A percentile compares a stretch with the other conserved stretches of the same genome.
Conservation (phyloP, 2,888 invertebrate genomes). For the Anthrax anthrax region DNA sequence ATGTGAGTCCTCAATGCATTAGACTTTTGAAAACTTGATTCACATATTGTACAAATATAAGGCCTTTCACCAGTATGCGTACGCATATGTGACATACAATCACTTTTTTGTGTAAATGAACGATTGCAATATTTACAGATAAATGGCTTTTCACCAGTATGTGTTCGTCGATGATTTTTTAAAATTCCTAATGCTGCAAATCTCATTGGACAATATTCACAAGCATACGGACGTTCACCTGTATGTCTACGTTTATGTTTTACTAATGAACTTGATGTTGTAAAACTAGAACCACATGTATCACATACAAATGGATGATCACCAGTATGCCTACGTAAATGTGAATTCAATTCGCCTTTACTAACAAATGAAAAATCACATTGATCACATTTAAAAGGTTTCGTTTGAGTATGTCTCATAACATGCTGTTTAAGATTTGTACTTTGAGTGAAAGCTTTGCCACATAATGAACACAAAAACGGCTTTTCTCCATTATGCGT, state of each 20-base stretch:
- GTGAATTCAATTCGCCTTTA: slow-evolving; percentile 40
- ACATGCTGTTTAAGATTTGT: slow-evolving; percentile 45
- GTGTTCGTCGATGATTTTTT: slow-evolving; percentile 42
- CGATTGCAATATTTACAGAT: slow-evolving; percentile 41
- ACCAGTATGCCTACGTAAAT: slow-evolving; percentile 43
- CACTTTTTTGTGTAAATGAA: slow-evolving; percentile 43
- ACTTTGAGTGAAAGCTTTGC: slow-evolving; percentile 44
- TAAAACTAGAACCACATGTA: slow-evolving; percentile 41
- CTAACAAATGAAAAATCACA: slow-evolving; percentile 37
- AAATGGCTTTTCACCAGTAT: slow-evolving; percentile 43
- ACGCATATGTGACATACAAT: slow-evolving; percentile 40
- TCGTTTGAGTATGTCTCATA: slow-evolving; percentile 40
- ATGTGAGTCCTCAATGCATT: slow-evolving; percentile 39
- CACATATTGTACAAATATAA: slow-evolving; percentile 31
- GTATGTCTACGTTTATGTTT: slow-evolving; percentile 45
- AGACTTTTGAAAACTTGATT: slow-evolving; percentile 39
- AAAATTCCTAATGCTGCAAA: slow-evolving; percentile 42
- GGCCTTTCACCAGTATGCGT: slow-evolving; percentile 38
- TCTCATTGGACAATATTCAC: slow-evolving; percentile 43
- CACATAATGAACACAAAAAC: slow-evolving; percentile 41
- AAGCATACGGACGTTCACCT: slow-evolving; percentile 43
- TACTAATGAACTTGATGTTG: slow-evolving; percentile 42
- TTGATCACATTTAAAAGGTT: slow-evolving; percentile 29
- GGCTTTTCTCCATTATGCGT: slow-evolving; percentile 45
- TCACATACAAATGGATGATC: slow-evolving; percentile 46